A percentile compares a stretch with the other conserved stretches of the same genome.
Evolutionary conservation across 2,888 invertebrate species (phyloP).

Genomic region (Calameuta pallipes): DNA sequence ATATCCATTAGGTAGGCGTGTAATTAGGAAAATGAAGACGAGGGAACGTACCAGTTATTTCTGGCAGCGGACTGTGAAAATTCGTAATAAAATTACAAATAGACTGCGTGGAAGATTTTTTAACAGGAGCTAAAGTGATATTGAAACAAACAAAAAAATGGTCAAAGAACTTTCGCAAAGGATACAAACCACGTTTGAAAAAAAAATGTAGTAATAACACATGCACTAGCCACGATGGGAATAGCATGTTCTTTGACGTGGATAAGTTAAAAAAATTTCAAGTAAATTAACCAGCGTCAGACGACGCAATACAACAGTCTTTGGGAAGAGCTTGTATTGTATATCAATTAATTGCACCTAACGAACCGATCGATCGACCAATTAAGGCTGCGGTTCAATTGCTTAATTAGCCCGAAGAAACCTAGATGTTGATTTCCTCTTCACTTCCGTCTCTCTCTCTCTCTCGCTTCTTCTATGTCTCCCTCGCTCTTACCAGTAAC

Average conservation of each 20-base stretch:
- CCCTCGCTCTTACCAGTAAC: constrained; percentile 35
- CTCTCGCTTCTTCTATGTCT: constrained; percentile 18
- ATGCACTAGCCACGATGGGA: not conserved
- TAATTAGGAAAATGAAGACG: not conserved
- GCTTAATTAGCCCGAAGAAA: not conserved
- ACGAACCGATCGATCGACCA: not conserved
- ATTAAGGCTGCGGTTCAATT: not conserved
- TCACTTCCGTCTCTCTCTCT: constrained; percentile 10
- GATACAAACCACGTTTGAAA: not conserved
- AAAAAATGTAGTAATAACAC: not conserved
- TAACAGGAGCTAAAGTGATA: too few relatives aligned
- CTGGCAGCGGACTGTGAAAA: not conserved
- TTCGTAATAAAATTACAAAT: not conserved
- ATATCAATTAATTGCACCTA: not conserved
- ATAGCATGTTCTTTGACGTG: not conserved
- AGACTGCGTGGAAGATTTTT: too few relatives aligned
- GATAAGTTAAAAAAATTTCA: not conserved
- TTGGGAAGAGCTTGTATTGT: not conserved
- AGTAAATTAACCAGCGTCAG: not conserved
- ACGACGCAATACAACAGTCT: not conserved
- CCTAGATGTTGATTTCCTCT: not conserved
- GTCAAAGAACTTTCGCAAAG: not conserved
- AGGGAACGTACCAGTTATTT: not conserved
- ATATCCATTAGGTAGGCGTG: not conserved
- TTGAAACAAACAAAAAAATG: not conserved